phyloP scores from a whole-genome alignment of 2,888 invertebrate genomes.

The Trypoxylon attenuatum region DNA sequence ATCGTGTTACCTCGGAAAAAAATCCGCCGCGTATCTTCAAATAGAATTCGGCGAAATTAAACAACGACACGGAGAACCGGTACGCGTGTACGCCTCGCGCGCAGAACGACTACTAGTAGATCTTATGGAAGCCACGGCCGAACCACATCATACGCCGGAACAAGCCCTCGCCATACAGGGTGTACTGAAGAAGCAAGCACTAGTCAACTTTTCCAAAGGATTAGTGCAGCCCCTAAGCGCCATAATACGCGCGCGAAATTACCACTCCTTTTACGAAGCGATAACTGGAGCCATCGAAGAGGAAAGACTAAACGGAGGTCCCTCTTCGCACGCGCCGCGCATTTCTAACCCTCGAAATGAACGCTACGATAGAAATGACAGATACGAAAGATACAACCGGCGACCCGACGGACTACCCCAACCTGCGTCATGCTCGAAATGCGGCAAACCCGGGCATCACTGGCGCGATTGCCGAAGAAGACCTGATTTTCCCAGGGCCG shows the following conservation, averaged over 20 bases:
- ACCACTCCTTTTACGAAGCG: too few species aligned
- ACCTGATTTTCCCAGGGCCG: neutral
- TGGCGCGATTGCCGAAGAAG: neutral
- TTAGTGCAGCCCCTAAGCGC: neutral
- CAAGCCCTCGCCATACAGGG: neutral
- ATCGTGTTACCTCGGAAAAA: too few species aligned
- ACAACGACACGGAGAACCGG: too few species aligned
- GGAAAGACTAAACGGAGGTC: neutral
- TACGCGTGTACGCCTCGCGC: too few species aligned
- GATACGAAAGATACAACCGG: too few species aligned
- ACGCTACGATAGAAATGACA: too few species aligned
- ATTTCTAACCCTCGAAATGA: too few species aligned
- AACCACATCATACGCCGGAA: neutral
- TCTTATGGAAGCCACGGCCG: too few species aligned
- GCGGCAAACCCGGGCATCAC: neutral
- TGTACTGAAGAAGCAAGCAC: neutral
- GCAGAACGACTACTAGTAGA: too few species aligned
- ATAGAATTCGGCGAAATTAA: too few species aligned
- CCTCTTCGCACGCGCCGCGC: neutral
- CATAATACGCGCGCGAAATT: neutral
- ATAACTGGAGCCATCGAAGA: neutral
- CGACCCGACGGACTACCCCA: neutral
- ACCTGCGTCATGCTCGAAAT: neutral
- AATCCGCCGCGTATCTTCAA: too few species aligned
- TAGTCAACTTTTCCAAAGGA: neutral